A percentile compares a stretch with the other conserved stretches of the same genome.
Evolutionary conservation across 2,797 vertebrate genomes (phyloP).

Genomic region (Siniperca undulata): DNA sequence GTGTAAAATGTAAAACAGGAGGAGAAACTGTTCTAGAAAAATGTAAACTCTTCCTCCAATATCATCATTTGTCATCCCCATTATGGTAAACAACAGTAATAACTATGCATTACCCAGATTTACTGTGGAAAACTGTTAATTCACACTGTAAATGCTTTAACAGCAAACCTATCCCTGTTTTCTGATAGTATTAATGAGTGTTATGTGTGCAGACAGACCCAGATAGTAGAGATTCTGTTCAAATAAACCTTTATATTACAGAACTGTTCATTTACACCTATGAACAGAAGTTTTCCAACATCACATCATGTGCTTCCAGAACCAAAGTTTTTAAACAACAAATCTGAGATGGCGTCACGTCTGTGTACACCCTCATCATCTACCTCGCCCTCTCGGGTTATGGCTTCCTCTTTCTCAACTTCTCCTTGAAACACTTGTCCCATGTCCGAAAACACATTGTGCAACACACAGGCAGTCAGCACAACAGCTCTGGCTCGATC

Average conservation of each 20-base stretch:
- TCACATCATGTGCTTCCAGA: conserved; percentile 38
- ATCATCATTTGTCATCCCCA: background rate
- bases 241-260: conserved; percentile 25
- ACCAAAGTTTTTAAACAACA: conserved; percentile 70
- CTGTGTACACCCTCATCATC: conserved; percentile 70
- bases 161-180: background rate
- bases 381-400: conserved; percentile 37
- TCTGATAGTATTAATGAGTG: background rate
- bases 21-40: background rate
- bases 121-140: background rate
- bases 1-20: background rate
- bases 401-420: conserved; percentile 36
- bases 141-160: background rate
- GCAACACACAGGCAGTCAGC: conserved; percentile 81
- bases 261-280: background rate
- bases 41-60: background rate
- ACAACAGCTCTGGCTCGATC: conserved; percentile 79
- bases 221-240: background rate
- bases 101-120: background rate
- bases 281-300: background rate
- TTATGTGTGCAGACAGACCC: background rate
- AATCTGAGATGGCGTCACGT: conserved; percentile 71
- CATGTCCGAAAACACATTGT: conserved; percentile 81
- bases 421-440: conserved; percentile 68
- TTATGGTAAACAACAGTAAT: background rate